phyloP scores from a whole-genome alignment of 2,888 invertebrate species.

The Lasioglossum villosulum region DNA sequence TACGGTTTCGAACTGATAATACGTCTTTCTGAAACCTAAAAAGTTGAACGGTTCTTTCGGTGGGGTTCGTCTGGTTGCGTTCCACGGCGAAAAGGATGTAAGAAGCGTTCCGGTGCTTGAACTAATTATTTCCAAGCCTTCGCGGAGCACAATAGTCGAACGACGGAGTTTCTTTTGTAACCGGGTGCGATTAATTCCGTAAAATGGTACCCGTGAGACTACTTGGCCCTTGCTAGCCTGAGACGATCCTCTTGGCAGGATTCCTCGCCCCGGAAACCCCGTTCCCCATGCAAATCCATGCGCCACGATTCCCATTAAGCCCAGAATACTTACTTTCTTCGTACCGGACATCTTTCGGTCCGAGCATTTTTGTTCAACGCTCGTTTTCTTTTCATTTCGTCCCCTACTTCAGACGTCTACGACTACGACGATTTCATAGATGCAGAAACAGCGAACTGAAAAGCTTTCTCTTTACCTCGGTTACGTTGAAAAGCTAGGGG shows the following conservation, averaged over 20 bases:
- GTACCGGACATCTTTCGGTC: slow-evolving; percentile 21
- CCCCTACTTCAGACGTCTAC: not conserved
- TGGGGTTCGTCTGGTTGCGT: not conserved
- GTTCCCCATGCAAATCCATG: slow-evolving; percentile 70
- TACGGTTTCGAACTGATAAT: slow-evolving; percentile 13
- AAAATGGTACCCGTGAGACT: slow-evolving; percentile 76
- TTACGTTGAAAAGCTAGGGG: not conserved
- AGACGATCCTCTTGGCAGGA: slow-evolving; percentile 61
- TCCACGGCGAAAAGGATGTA: slow-evolving; percentile 33
- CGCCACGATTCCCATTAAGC: slow-evolving; percentile 68
- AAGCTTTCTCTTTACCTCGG: not conserved
- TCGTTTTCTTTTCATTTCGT: slow-evolving; percentile 43
- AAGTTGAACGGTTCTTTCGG: not conserved
- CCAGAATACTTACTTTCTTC: slow-evolving; percentile 33
- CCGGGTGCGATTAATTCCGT: slow-evolving; percentile 75
- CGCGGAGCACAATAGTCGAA: slow-evolving; percentile 60
- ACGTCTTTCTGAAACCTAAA: slow-evolving; percentile 6
- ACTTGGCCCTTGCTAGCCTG: slow-evolving; percentile 49
- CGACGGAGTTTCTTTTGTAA: slow-evolving; percentile 72
- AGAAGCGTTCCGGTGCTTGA: slow-evolving; percentile 37
- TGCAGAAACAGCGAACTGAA: not conserved
- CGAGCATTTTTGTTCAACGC: slow-evolving; percentile 25
- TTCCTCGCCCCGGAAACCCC: slow-evolving; percentile 72
- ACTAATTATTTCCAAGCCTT: slow-evolving; percentile 70
- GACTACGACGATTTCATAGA: not conserved